Conservation (phyloP, 2,797 vertebrate species). For the Buphagus erythrorhynchus region DNA sequence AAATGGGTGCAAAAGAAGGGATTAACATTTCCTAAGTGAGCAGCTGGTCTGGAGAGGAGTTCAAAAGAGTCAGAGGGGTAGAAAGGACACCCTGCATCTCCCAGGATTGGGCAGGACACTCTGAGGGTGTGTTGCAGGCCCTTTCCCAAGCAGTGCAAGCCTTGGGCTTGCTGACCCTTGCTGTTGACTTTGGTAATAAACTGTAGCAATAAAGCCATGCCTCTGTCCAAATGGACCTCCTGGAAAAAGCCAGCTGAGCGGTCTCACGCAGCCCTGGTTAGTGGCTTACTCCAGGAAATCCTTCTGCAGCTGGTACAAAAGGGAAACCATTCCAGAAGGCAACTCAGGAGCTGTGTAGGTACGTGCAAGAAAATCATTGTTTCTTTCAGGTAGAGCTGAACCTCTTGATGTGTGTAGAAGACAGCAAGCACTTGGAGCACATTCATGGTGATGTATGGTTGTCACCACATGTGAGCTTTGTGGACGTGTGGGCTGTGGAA, state of each 20-base stretch:
- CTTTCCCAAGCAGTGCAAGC: not conserved
- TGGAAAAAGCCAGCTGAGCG: not conserved
- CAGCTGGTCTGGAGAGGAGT: not conserved
- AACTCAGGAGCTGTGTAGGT: not conserved
- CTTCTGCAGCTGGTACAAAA: not conserved
- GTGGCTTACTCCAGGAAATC: conserved; percentile 7
- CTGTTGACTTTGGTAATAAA: not conserved
- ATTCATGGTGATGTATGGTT: not conserved
- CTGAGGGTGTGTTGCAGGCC: fast-evolving
- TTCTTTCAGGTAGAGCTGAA: not conserved
- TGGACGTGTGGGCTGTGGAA: not conserved
- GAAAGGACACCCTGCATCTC: not conserved
- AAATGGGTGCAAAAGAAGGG: not conserved
- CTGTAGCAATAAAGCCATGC: not conserved
- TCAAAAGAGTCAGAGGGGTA: not conserved
- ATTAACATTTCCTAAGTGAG: not conserved
- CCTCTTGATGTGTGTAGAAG: not conserved
- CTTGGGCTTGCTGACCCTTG: fast-evolving
- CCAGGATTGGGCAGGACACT: fast-evolving
- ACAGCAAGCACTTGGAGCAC: not conserved
- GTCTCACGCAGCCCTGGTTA: not conserved
- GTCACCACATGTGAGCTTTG: not conserved
- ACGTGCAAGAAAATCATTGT: not conserved
- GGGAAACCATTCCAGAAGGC: not conserved
- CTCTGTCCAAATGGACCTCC: not conserved